These are phyloP conservation scores for Micrastur ruficollis DNA, from an alignment of 2,797 vertebrate genomes.

Conservation along the genomic window DNA sequence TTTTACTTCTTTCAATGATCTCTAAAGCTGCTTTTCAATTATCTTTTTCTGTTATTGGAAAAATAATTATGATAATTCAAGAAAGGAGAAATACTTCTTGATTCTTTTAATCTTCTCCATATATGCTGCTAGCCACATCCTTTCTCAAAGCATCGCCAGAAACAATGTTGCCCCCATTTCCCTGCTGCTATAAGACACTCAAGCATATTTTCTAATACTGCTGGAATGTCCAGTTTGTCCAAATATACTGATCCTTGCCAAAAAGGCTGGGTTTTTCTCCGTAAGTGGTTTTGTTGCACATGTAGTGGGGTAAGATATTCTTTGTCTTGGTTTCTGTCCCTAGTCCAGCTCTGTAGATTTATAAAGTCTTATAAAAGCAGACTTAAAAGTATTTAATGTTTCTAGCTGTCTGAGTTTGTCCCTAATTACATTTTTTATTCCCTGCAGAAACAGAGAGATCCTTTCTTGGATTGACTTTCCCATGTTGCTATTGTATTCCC, in stretches of 20 bases:
- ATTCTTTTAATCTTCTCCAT: neutral
- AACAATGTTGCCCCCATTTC: neutral
- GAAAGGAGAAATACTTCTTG: neutral
- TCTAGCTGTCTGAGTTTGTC: neutral
- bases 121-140: neutral
- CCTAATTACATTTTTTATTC: neutral
- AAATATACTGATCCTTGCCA: neutral
- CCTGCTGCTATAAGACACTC: neutral
- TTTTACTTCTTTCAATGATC: neutral
- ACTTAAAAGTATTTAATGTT: neutral
- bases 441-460: neutral
- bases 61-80: neutral
- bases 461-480: neutral
- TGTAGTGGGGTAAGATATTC: neutral
- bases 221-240: neutral
- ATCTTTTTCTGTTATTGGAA: neutral
- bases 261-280: neutral
- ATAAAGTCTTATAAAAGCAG: neutral
- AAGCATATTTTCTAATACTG: neutral
- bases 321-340: neutral
- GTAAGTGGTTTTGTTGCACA: neutral
- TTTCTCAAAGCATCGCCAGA: neutral
- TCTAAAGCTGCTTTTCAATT: neutral
- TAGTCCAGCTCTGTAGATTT: neutral
- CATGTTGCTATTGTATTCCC: conserved; percentile 9